A percentile compares a stretch with the other conserved stretches of the same genome.
These are phyloP conservation scores for Hyla sarda DNA, from an alignment of 2,113 vertebrate genomes.

Conservation along the genomic window DNA sequence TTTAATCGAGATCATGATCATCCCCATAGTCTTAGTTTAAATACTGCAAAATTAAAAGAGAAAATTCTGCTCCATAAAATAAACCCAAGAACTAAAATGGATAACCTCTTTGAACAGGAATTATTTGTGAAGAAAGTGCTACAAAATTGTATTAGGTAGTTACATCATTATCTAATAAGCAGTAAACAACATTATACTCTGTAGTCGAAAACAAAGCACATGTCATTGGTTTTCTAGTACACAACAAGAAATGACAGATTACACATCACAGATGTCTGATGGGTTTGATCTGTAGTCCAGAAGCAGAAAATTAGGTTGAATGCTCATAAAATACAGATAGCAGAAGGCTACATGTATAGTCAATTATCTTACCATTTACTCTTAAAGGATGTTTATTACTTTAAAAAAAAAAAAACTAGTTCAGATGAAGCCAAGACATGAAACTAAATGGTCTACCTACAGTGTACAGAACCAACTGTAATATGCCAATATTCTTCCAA, in stretches of 20 bases:
- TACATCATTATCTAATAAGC: conserved; percentile 33
- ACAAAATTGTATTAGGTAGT: conserved; percentile 22
- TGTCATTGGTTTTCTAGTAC: conserved; percentile 23
- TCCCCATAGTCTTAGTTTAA: background rate
- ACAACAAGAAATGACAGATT: conserved; percentile 28
- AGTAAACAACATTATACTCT: conserved; percentile 23
- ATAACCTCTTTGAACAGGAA: background rate
- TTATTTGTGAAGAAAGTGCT: conserved; percentile 11
- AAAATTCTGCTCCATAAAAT: background rate
- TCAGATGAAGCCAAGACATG: background rate
- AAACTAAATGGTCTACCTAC: background rate
- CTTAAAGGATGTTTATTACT: background rate
- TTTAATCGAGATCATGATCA: no score
- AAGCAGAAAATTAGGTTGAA: background rate
- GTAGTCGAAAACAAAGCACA: conserved; percentile 25
- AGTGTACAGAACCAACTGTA: background rate
- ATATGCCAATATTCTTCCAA: background rate
- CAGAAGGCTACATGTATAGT: background rate
- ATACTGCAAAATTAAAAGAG: background rate
- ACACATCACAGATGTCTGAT: conserved; percentile 43
- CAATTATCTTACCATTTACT: background rate
- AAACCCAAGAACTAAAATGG: background rate
- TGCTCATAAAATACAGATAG: conserved; percentile 7
- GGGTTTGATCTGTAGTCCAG: conserved; percentile 25
- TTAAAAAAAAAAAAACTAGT: background rate